phyloP scores from a whole-genome alignment of 1,140 invertebrate species.

The Solenopsis fugax region DNA sequence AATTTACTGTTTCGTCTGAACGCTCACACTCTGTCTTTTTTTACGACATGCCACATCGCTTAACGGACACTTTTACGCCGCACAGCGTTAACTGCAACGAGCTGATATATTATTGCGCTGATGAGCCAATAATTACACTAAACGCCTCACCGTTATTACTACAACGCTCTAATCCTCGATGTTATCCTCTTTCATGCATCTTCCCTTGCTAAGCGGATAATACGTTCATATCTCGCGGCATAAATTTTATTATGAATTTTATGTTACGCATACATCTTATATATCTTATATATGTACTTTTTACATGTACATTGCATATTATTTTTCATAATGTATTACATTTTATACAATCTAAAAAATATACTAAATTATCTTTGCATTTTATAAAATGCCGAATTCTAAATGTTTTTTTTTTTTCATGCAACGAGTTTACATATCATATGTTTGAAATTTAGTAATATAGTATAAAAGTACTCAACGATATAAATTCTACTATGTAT shows the following conservation, averaged over 20 bases:
- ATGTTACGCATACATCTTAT: not conserved
- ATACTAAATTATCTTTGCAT: not conserved
- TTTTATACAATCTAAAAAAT: not conserved
- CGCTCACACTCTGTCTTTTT: not conserved
- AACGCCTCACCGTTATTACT: constrained; percentile 23
- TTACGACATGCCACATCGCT: not conserved
- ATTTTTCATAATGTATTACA: not conserved
- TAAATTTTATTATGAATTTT: not conserved
- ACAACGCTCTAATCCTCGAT: not conserved
- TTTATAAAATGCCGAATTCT: not conserved
- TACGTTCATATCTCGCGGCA: not conserved
- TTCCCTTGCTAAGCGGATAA: constrained; percentile 1
- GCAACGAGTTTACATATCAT: not conserved
- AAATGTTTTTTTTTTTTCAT: not conserved
- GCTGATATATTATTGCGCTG: constrained; percentile 17
- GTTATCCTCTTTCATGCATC: constrained; percentile 13
- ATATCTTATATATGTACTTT: not conserved
- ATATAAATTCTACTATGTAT: not conserved
- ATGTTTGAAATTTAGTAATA: not conserved
- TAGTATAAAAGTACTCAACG: not conserved
- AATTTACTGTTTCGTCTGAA: constrained; percentile 13
- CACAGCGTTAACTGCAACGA: constrained; percentile 1
- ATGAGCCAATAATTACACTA: constrained; percentile 43
- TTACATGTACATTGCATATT: not conserved
- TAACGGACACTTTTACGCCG: constrained; percentile 36